Percentiles rank a stretch among this genome's conserved stretches.
Evolutionary conservation across 2,888 invertebrate species (phyloP).

Genomic region (Achlya flavicornis): DNA sequence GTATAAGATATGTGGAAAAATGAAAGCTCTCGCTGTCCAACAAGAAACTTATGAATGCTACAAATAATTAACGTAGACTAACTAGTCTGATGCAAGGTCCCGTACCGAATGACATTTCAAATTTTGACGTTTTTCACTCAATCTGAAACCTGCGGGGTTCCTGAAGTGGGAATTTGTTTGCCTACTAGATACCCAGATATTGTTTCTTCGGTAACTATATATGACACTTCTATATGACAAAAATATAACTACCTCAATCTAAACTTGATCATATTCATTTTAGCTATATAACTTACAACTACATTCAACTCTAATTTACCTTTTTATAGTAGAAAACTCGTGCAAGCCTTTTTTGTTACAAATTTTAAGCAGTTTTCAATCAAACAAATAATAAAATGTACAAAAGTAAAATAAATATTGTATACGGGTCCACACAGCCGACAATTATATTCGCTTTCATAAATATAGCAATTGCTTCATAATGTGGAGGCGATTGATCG

Average conservation of each 20-base stretch:
- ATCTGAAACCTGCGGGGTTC: no score
- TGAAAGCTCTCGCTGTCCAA: constrained; percentile 33
- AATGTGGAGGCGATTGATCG: constrained; percentile 34
- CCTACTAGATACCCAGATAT: no score
- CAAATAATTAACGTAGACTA: constrained; percentile 64
- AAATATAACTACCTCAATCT: no score
- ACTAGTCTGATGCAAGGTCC: constrained; percentile 70
- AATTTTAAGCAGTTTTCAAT: not conserved
- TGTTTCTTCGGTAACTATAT: no score
- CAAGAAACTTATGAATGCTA: constrained; percentile 50
- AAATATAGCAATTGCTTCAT: constrained; percentile 41
- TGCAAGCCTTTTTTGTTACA: no score
- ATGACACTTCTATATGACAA: no score
- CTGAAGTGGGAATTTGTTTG: no score
- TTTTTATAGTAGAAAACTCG: no score
- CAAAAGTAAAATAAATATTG: not conserved
- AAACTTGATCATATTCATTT: no score
- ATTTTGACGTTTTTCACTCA: constrained; percentile 67
- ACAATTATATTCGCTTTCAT: constrained; percentile 28
- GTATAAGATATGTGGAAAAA: constrained; percentile 43
- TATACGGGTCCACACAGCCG: constrained; percentile 35
- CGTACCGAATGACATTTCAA: constrained; percentile 69
- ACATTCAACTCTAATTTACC: no score
- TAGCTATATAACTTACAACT: no score
- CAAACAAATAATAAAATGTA: not conserved